Base-by-base conservation (phyloP, 2,888 invertebrate species). In the Dione juno region DNA sequence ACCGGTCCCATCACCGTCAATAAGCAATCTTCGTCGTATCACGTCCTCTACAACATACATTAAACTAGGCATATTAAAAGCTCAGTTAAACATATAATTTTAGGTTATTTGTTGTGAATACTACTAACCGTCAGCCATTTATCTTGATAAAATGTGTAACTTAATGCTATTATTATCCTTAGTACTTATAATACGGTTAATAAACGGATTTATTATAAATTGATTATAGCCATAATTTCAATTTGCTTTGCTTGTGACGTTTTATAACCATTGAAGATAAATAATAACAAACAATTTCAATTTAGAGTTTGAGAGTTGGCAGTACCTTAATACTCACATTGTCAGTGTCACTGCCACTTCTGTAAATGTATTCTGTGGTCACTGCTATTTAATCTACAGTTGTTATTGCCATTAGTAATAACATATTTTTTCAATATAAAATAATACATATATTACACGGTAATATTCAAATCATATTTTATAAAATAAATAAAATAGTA, bases 1-100 rank as follows among this genome's bases (percentile, higher is more conserved):
- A 21, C 98, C 99, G 11, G 97, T 98, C 9, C 99, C 99, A 93
- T 99, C 99, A 16, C 99, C 99, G 86, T 99, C 99, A 80, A 99
- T 98, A 41, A 99, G 89, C 50, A 99, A 92, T 75, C 98, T 95
- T 77, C 98, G 94, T 77, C 97, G 96, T 73, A 99, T 98, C 53
- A 99, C 97, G 84, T 99, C 99, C 91, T 99, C 99, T 98, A 85
- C 9, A 87, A 88, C 63, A 59, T 48, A 45, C n/a, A 64, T 10
- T 57, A 48, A 43, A 66, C 48, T 16, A 43, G 48, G 9, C 59
- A 48, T 66, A 43, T 53, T 63, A n/a, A 61, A 43, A 11, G 13
- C 6, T 35, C 11, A 41, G 40, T 28, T 21, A 35, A 43, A 16
- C 19, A 11, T 14, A 45, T n/a, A 54, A n/a, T 19, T 41, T 11